phyloP scores from a whole-genome alignment of 35 echinoderm and acorn worm species.

The Diadema setosum region DNA sequence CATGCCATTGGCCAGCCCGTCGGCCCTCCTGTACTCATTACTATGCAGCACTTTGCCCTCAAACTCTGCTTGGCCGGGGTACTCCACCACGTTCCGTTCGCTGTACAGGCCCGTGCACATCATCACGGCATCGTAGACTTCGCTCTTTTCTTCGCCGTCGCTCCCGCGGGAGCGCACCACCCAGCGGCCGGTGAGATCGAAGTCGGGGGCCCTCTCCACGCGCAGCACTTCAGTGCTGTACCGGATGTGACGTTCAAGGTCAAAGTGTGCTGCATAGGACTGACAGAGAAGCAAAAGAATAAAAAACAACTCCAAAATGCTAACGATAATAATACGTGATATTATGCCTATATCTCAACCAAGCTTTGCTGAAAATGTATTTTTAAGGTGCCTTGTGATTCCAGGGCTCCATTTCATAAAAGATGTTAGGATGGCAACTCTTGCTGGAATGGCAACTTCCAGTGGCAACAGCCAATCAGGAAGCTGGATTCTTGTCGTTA shows the following conservation, averaged over 20 bases:
- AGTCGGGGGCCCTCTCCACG: slow-evolving; percentile 43
- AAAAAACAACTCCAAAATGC: neutral
- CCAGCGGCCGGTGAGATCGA: slow-evolving; percentile 49
- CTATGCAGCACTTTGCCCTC: slow-evolving; percentile 72
- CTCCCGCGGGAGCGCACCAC: neutral
- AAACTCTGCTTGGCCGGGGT: slow-evolving; percentile 67
- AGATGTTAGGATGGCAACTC: no score
- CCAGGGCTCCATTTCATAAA: no score
- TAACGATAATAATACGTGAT: no score
- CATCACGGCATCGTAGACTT: slow-evolving; percentile 73
- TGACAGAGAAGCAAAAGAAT: neutral
- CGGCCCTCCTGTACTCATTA: slow-evolving; percentile 61
- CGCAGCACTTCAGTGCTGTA: slow-evolving; percentile 63
- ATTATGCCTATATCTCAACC: no score
- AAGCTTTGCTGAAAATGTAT: no score
- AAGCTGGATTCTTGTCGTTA: no score
- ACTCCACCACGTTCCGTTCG: slow-evolving; percentile 28
- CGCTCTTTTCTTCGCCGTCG: neutral
- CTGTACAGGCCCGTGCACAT: slow-evolving; percentile 74
- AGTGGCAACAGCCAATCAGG: no score
- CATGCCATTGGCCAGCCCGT: slow-evolving; percentile 40
- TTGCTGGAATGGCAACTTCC: no score
- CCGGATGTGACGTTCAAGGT: slow-evolving; percentile 62
- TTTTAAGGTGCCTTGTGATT: no score
- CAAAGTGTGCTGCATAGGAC: slow-evolving; percentile 48